Evolutionary conservation across 2,113 vertebrate species (phyloP).

Genomic region (Fregetta grallaria): DNA sequence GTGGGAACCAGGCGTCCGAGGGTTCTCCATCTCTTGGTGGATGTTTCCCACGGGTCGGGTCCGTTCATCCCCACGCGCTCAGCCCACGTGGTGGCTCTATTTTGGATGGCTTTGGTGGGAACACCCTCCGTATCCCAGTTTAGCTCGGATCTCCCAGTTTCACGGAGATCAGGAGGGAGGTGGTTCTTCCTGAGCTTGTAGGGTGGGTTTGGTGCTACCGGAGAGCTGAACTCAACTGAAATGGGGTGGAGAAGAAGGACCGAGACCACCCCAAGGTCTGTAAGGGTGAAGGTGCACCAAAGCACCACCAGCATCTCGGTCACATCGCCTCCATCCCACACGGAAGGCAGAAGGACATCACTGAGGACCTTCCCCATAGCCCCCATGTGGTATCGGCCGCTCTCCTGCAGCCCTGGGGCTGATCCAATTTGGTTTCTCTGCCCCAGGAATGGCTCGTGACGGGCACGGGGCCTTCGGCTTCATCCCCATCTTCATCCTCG

Average conservation of each 20-base stretch:
- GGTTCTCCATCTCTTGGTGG: neutral
- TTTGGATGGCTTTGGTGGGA: neutral
- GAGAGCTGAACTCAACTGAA: too few relatives aligned
- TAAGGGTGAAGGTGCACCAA: neutral
- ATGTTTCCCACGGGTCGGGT: neutral
- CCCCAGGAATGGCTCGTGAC: neutral
- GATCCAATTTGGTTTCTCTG: neutral
- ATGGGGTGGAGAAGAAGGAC: neutral
- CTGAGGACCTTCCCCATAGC: neutral
- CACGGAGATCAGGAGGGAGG: neutral
- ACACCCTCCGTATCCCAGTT: neutral
- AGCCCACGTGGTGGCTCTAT: neutral
- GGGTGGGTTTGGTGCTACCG: neutral
- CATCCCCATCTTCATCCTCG: neutral
- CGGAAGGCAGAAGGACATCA: neutral
- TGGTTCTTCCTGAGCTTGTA: neutral
- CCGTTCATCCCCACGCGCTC: neutral
- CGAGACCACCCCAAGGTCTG: neutral
- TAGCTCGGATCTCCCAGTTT: neutral
- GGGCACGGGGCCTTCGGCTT: neutral
- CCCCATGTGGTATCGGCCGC: fast-evolving
- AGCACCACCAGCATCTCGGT: neutral
- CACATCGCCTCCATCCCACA: fast-evolving
- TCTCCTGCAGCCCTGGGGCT: neutral
- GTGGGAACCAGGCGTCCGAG: fast-evolving